A percentile compares a stretch with the other conserved stretches of the same genome.
phyloP scores from a whole-genome alignment of 2,113 vertebrate genomes.

The Suricata suricatta region DNA sequence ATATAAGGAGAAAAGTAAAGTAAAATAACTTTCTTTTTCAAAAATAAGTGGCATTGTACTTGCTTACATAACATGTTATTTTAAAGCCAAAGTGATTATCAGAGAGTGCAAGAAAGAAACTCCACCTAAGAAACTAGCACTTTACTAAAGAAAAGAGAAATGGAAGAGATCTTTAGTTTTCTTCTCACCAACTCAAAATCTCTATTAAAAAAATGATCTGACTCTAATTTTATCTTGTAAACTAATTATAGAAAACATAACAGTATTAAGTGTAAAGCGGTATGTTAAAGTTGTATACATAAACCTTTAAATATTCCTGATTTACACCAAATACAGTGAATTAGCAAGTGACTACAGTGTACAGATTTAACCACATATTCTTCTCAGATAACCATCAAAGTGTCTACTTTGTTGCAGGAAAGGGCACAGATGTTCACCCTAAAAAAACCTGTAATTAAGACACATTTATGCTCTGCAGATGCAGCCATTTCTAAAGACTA shows the following conservation, averaged over 20 bases:
- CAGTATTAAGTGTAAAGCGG: background rate
- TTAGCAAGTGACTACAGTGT: constrained; percentile 64
- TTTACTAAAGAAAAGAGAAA: background rate
- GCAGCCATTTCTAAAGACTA: constrained; percentile 61
- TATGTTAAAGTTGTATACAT: constrained; percentile 33
- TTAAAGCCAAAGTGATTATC: background rate
- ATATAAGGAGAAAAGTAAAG: background rate
- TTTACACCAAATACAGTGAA: constrained; percentile 73
- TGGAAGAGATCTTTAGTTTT: background rate
- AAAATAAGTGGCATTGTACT: background rate
- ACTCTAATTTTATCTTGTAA: constrained; percentile 56
- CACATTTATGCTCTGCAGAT: constrained; percentile 68
- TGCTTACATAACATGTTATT: background rate
- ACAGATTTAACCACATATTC: constrained; percentile 66
- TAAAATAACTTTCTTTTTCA: background rate
- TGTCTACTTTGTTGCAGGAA: constrained; percentile 63
- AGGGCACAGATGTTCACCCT: constrained; percentile 80
- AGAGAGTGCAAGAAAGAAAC: background rate
- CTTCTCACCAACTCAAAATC: constrained; percentile 18
- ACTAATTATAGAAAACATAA: constrained; percentile 65
- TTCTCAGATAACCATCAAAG: constrained; percentile 67
- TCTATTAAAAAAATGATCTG: background rate
- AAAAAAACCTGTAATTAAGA: constrained; percentile 78
- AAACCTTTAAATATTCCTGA: constrained; percentile 66
- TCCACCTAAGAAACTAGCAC: background rate